A percentile compares a stretch with the other conserved stretches of the same genome.
phyloP scores from a whole-genome alignment of 2,888 invertebrate genomes.

The Mystacides longicornis region DNA sequence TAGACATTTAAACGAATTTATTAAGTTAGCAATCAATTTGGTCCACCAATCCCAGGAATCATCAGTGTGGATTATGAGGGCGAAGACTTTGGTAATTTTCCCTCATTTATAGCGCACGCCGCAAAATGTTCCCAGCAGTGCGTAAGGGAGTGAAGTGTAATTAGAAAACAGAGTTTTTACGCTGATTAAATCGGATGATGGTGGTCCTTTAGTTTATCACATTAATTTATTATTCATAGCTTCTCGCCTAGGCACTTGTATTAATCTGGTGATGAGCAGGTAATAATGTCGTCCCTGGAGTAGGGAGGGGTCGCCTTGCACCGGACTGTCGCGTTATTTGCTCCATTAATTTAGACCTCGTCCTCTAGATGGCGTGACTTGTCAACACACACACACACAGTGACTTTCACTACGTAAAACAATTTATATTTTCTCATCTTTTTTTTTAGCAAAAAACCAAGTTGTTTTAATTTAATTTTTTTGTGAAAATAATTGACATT shows the following conservation, averaged over 20 bases:
- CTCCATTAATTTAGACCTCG: too few species aligned
- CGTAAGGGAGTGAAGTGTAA: constrained; percentile 11
- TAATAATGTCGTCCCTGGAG: too few species aligned
- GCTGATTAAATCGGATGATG: constrained; percentile 19
- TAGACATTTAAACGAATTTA: neutral
- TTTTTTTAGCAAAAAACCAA: too few species aligned
- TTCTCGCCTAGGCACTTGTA: constrained; percentile 22
- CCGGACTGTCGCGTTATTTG: too few species aligned
- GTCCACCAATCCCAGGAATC: neutral
- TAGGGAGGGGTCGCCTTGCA: neutral
- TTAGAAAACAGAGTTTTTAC: constrained; percentile 23
- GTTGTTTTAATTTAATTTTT: too few species aligned
- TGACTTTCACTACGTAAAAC: too few species aligned
- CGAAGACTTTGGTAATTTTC: neutral
- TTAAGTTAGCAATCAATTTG: neutral
- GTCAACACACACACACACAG: too few species aligned
- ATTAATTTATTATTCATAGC: constrained; percentile 25
- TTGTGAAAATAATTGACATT: too few species aligned
- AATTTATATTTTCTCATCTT: too few species aligned
- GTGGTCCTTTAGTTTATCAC: constrained; percentile 16
- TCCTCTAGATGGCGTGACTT: too few species aligned
- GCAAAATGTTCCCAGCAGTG: constrained; percentile 13
- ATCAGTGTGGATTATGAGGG: neutral
- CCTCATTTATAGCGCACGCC: constrained; percentile 2
- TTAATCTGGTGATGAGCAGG: constrained; percentile 21